These are phyloP conservation scores for Bombus pyrosoma DNA, from an alignment of 1,140 invertebrate genomes.

Conservation along the genomic window DNA sequence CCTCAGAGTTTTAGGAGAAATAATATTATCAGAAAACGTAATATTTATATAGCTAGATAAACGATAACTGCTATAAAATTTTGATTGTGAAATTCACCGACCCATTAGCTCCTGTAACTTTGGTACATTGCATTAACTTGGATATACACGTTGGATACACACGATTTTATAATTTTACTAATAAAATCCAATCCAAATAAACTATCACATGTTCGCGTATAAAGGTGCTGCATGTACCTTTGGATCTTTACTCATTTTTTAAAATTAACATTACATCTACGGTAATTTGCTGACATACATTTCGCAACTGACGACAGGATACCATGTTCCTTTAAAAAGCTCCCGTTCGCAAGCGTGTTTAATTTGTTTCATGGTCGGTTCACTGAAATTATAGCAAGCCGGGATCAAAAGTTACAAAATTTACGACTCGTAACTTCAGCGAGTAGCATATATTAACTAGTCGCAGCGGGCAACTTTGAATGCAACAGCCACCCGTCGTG, in stretches of 20 bases:
- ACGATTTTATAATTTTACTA: neutral
- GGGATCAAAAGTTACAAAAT: slow-evolving; percentile 41
- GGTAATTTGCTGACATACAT: neutral
- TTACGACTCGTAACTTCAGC: slow-evolving; percentile 26
- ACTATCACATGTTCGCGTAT: neutral
- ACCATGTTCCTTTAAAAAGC: neutral
- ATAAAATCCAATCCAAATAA: neutral
- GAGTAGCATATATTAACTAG: slow-evolving; percentile 19
- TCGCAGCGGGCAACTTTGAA: slow-evolving; percentile 28
- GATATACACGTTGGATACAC: neutral
- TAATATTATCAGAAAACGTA: neutral
- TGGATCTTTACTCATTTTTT: neutral
- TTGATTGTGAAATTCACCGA: too few species aligned
- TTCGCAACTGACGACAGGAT: neutral
- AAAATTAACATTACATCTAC: neutral
- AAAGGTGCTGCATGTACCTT: neutral
- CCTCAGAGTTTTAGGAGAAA: neutral
- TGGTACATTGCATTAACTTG: neutral
- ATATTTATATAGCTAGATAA: too few species aligned
- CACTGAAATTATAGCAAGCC: slow-evolving; percentile 3
- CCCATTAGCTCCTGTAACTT: too few species aligned
- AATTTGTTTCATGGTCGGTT: slow-evolving; percentile 12
- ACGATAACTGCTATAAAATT: too few species aligned
- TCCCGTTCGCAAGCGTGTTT: slow-evolving; percentile 7
- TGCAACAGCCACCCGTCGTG: slow-evolving; percentile 33